Base-by-base conservation (phyloP, 1,140 invertebrate species). In the Gryllus bimaculatus region DNA sequence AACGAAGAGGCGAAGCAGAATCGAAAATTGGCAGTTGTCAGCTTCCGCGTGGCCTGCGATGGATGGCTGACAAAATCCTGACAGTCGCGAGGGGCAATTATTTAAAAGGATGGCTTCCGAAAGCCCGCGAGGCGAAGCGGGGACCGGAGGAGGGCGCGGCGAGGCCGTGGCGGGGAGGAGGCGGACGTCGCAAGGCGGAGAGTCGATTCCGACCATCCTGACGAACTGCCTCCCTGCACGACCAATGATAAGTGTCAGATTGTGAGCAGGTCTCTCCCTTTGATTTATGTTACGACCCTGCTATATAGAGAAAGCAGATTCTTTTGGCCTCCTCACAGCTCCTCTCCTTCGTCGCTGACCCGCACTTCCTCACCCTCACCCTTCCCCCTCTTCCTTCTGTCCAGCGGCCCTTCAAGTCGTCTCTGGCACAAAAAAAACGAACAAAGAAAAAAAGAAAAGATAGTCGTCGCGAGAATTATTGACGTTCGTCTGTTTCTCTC, bases 221-320 rank as follows among this genome's bases (percentile, higher is more conserved):
- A 78, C 66, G 49, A 47, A 78, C 12, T 47, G 75, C 18, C 39
- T 26, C 75, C 26, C 39, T 47, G 48, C 26, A 8, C 26, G 20
- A 47, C 8, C 26, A n/a, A 21, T 76, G 75, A 76, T 76, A 76
- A 76, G 75, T 76, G 75, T 76, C 75, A 76, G 75, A 76, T 76
- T 76, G 75, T 76, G 75, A 76, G 75, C 26, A 76, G 26, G 75
- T 47, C 48, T 76, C 26, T 21, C 21, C 5, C 21, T 13, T 47
- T 76, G 75, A 76, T 76, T 76, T 76, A 76, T 76, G 26, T 76
- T 76, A 76, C 75, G 75, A 76, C n/a, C 39, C 39, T 39, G 26
- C 26, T 39, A 39, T 39, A 39, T 39, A 39, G 26, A 39, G 26
- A 39, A 39, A 39, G 26, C 26, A 39, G 26, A 39, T 5, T 39